Conservation (phyloP, 2,797 vertebrate species). For the Hephaestus fuliginosus region DNA sequence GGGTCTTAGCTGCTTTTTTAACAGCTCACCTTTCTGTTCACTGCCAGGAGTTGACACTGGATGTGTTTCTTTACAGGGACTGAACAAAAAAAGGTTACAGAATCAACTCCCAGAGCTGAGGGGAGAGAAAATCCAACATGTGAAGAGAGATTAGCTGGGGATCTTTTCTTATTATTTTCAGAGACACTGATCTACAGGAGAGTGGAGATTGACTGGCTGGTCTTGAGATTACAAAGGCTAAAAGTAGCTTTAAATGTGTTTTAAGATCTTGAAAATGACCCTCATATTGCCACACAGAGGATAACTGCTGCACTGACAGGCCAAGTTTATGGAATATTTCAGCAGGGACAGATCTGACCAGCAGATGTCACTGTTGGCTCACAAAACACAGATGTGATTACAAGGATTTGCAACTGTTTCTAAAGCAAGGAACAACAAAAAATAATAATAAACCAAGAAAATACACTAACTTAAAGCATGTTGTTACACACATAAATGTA, state of each 20-base stretch:
- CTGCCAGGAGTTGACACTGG: conserved; percentile 3
- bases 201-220: conserved; percentile 13
- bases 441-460: background rate
- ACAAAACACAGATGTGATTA: conserved; percentile 15
- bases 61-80: conserved; percentile 33
- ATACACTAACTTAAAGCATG: background rate
- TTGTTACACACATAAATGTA: background rate
- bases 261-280: background rate
- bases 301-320: background rate
- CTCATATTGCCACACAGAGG: background rate
- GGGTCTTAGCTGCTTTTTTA: conserved; percentile 17
- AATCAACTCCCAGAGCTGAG: conserved; percentile 13
- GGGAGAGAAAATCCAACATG: conserved; percentile 30
- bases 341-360: conserved; percentile 41
- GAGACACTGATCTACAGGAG: conserved; percentile 35
- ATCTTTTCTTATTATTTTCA: conserved; percentile 24
- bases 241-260: conserved; percentile 5
- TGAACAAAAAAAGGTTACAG: conserved; percentile 42
- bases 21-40: conserved; percentile 9
- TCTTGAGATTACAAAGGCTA: conserved; percentile 3
- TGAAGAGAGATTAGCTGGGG: conserved; percentile 31
- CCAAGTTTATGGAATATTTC: background rate
- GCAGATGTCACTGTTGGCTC: conserved; percentile 67
- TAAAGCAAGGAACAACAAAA: background rate
- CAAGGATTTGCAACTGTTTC: background rate